Percentiles rank a stretch among this genome's conserved stretches.
Evolutionary conservation across 2,113 vertebrate genomes (phyloP).

Genomic region (Melanotaenia duboulayi): DNA sequence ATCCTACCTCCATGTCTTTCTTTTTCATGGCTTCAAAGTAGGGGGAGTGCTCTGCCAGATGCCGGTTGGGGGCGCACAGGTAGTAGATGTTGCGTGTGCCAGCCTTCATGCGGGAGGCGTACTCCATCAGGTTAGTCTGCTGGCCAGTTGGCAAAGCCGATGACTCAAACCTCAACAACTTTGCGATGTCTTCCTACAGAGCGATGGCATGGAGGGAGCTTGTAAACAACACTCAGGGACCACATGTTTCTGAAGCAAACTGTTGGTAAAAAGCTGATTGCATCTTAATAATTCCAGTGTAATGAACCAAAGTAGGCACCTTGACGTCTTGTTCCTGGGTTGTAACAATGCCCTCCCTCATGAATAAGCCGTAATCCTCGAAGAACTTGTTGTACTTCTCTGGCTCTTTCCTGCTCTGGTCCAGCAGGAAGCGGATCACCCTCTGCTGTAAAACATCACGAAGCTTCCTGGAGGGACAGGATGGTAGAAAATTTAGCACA

Average conservation of each 20-base stretch:
- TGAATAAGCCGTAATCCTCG: conserved; percentile 94
- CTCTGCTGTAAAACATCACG: conserved; percentile 92
- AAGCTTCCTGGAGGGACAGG: conserved; percentile 87
- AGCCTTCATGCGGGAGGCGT: conserved; percentile 89
- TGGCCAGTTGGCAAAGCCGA: conserved; percentile 89
- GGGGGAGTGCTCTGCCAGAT: conserved; percentile 92
- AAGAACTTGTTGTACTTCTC: conserved; percentile 95
- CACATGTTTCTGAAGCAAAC: not conserved
- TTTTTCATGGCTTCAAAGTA: conserved; percentile 97
- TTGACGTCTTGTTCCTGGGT: conserved; percentile 93
- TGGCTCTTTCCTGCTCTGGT: conserved; percentile 96
- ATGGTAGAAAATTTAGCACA: too few relatives aligned
- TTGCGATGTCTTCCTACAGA: conserved; percentile 91
- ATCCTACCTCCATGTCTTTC: conserved; percentile 93
- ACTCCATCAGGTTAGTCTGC: conserved; percentile 90
- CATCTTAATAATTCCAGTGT: not conserved
- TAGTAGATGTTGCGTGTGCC: conserved; percentile 96
- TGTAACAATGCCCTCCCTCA: conserved; percentile 97
- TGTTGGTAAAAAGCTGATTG: not conserved
- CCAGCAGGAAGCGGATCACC: conserved; percentile 93
- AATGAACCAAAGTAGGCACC: conserved; percentile 72
- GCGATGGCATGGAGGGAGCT: not conserved
- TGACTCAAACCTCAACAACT: conserved; percentile 91
- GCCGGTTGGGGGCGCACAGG: conserved; percentile 92
- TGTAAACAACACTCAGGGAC: too few relatives aligned